Base-by-base conservation (phyloP, 64 coral and sea anemone genomes). In the Orbicella faveolata region DNA sequence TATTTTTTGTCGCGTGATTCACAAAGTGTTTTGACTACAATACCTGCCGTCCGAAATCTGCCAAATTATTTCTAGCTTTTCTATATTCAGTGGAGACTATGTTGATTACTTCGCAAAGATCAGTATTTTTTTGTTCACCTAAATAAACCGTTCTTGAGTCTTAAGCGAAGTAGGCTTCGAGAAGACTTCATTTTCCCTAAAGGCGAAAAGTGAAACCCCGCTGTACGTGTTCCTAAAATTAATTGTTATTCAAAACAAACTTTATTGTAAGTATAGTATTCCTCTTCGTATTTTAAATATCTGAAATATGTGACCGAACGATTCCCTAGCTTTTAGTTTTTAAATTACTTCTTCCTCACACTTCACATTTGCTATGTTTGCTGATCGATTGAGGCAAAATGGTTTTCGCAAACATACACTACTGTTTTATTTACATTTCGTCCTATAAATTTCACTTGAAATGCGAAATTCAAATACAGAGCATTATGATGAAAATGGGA, bases 321-420 rank as follows among this genome's bases (percentile, higher is more conserved):
- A 83, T 10, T 63, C 81, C 36, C 3, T 14, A 30, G 44, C 39
- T 41, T 41, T 41, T 34, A 52, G 61, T 51, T 85, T 69, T 52
- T 14, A 44, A 85, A 85, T 85, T 72, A 85, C 82, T 9, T 48
- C 48, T 85, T 85, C 23, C 36, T 21, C 65, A 85, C 67, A 85
- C 82, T 72, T 54, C 18, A 16, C 39, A 81, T 17, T 85, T 85
- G 21, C 23, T 4, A 20, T 94, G 77, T 94, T 94, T 94, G 70
- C 87, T 55, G 64, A 69, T 87, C 87, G 75, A 89, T 89, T 89
- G 76, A 94, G 79, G 35, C 72, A 74, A 89, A 94, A 94, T 94
- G 83, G 66, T 79, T 85, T 94, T 83, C 10, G 79, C 87, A 94
- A 94, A 89, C 92, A 94, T 76, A 37, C 39, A 59, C 87, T 41